Conservation (phyloP, 2,797 vertebrate species). For the Pyrocephalus nanus region DNA sequence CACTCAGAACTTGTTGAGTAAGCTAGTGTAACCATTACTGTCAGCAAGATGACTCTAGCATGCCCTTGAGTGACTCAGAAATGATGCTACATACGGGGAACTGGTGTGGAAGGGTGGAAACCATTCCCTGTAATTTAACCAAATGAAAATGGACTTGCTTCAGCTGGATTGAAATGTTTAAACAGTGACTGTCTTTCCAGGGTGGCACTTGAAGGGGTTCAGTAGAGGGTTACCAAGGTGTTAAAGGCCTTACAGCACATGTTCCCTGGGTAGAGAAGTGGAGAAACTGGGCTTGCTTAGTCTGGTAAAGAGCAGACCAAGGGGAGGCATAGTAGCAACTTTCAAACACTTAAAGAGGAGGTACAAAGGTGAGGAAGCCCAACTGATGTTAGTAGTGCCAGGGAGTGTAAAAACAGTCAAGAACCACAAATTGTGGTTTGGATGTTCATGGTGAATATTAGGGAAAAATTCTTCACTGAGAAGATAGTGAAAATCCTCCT, state of each 20-base stretch:
- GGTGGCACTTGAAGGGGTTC: not conserved
- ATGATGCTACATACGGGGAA: not conserved
- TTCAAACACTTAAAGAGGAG: not conserved
- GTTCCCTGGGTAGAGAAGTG: fast-evolving
- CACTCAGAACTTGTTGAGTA: not conserved
- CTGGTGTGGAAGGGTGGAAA: not conserved
- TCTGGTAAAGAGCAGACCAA: not conserved
- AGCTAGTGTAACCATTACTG: not conserved
- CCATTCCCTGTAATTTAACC: not conserved
- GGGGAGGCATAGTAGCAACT: not conserved
- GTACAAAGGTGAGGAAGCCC: not conserved
- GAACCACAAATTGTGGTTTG: fast-evolving
- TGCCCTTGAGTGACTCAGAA: not conserved
- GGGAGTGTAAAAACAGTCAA: not conserved
- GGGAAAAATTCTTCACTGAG: not conserved
- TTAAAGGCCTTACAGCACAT: not conserved
- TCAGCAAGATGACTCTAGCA: not conserved
- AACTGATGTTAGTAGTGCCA: not conserved
- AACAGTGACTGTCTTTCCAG: not conserved
- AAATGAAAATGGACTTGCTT: not conserved
- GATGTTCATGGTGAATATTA: not conserved
- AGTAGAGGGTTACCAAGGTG: not conserved
- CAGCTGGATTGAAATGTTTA: not conserved
- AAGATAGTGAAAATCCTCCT: not conserved
- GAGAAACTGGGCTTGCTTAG: not conserved